Percentiles rank a stretch among this genome's conserved stretches.
Conservation (phyloP, 2,113 vertebrate species). For the Myotis lucifugus region DNA sequence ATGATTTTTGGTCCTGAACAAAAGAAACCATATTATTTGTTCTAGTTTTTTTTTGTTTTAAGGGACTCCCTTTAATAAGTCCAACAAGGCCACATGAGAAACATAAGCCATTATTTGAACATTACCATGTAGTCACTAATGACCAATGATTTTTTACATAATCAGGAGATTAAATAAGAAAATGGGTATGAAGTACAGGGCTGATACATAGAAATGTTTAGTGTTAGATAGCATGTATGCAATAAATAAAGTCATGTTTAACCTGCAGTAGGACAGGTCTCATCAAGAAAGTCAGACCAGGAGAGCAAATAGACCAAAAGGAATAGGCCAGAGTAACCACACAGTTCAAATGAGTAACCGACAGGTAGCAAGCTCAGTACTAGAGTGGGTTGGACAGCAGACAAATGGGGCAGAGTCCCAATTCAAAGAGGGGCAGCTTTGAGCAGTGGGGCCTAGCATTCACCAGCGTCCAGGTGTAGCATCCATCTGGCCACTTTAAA, state of each 20-base stretch:
- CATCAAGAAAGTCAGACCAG: not conserved
- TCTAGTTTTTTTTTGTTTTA: constrained; percentile 12
- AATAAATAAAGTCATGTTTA: not conserved
- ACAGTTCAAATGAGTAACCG: not conserved
- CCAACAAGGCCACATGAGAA: not conserved
- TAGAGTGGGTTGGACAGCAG: fast-evolving
- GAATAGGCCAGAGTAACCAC: not conserved
- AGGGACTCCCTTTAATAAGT: not conserved
- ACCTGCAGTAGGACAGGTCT: not conserved
- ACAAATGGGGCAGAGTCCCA: not conserved
- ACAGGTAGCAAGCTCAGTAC: not conserved
- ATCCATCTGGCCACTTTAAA: not conserved
- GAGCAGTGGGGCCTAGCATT: too few species aligned
- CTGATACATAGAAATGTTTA: not conserved
- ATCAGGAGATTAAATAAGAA: not conserved
- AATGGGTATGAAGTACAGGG: not conserved
- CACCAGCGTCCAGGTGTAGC: not conserved
- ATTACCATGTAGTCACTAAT: not conserved
- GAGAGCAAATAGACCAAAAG: not conserved
- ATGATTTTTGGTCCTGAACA: not conserved
- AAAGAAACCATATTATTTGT: not conserved
- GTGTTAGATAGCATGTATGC: not conserved
- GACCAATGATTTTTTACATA: not conserved
- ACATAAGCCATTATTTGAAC: not conserved
- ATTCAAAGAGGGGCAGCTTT: not conserved